Conservation (phyloP, 2,888 invertebrate species). For the Oligia strigilis region DNA sequence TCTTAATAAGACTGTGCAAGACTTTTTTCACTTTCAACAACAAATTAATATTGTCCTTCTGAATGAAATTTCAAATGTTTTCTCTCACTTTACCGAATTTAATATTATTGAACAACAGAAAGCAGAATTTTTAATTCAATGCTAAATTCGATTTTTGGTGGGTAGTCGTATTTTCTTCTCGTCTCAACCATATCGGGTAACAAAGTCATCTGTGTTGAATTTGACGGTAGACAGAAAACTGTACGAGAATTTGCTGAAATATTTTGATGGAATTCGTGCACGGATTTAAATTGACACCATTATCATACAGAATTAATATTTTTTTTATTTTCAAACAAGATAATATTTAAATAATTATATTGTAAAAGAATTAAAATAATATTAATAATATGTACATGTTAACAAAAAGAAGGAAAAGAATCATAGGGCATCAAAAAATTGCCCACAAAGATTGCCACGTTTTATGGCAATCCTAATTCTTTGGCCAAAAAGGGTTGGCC, state of each 20-base stretch:
- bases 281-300: not conserved
- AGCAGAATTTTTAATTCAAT: constrained; percentile 45
- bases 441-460: not conserved
- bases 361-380: no score
- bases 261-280: not conserved
- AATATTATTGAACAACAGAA: constrained; percentile 28
- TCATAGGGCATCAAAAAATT: not conserved
- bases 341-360: not conserved
- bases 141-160: constrained; percentile 1
- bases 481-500: not conserved
- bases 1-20: not conserved
- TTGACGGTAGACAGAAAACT: not conserved
- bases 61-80: constrained; percentile 44
- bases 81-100: constrained; percentile 27
- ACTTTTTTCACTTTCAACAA: constrained; percentile 5
- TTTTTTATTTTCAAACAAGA: no score
- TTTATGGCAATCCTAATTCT: not conserved
- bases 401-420: not conserved
- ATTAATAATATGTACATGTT: no score
- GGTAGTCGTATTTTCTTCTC: constrained; percentile 20
- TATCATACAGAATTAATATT: not conserved
- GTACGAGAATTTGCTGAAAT: not conserved
- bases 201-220: constrained; percentile 11
- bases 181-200: constrained; percentile 24
- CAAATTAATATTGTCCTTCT: constrained; percentile 25